These are phyloP conservation scores for Lipophrys pholis DNA, from an alignment of 2,113 vertebrate species.

Conservation along the genomic window DNA sequence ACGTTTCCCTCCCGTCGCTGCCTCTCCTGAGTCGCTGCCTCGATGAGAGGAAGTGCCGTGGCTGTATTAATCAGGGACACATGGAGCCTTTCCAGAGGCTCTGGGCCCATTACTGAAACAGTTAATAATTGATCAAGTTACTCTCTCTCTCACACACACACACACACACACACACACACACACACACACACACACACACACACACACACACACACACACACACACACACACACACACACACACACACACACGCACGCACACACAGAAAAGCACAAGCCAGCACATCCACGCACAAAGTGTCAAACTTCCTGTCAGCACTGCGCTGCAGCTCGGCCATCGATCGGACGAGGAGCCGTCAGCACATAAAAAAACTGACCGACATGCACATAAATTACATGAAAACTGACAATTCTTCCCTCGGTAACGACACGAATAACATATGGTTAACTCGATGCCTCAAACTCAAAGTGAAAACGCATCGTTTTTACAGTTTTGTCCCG, in stretches of 20 bases:
- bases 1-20: background rate
- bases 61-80: constrained; percentile 66
- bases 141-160: constrained; percentile 29
- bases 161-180: constrained; percentile 30
- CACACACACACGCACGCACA: constrained; percentile 10
- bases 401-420: background rate
- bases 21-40: constrained; percentile 5
- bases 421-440: too few species aligned
- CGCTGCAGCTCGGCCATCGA: too few species aligned
- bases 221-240: constrained; percentile 29
- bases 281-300: background rate
- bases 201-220: constrained; percentile 16
- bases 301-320: constrained; percentile 21
- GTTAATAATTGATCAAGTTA: constrained; percentile 73
- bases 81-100: constrained; percentile 58
- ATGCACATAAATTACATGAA: background rate
- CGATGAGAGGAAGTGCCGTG: constrained; percentile 39
- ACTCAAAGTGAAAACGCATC: too few species aligned
- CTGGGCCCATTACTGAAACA: constrained; percentile 62
- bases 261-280: background rate
- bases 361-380: too few species aligned
- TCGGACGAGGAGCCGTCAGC: too few species aligned
- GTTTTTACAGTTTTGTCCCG: too few species aligned
- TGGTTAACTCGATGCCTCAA: too few species aligned
- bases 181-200: constrained; percentile 15